Conservation (phyloP, 2,888 invertebrate genomes). For the Drosophila pseudotalamancana region DNA sequence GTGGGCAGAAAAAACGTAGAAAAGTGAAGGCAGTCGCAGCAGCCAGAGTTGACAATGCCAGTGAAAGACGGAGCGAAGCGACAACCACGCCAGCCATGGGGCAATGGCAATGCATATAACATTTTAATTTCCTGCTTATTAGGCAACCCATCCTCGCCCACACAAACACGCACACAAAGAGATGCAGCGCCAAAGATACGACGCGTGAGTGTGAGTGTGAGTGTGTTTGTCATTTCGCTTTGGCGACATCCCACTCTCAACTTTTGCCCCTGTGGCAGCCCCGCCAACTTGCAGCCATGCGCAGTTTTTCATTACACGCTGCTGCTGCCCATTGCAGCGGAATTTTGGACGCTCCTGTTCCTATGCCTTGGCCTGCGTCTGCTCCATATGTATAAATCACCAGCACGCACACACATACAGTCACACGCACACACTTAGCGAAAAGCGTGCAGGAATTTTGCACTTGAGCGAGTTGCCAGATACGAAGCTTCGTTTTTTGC, state of each 20-base stretch:
- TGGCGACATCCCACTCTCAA: slow-evolving; percentile 20
- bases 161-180: slow-evolving; percentile 35
- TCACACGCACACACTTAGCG: slow-evolving; percentile 3
- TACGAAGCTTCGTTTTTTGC: background rate
- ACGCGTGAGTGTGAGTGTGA: slow-evolving; percentile 1
- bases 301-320: slow-evolving; percentile 69
- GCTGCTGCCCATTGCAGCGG: slow-evolving; percentile 71
- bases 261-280: background rate
- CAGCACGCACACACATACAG: slow-evolving; percentile 14
- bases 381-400: slow-evolving; percentile 53
- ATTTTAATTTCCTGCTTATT: slow-evolving; percentile 82
- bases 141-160: slow-evolving; percentile 44
- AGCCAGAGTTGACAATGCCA: slow-evolving; percentile 52
- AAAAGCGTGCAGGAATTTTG: background rate
- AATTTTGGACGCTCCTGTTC: slow-evolving; percentile 63
- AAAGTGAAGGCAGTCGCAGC: slow-evolving; percentile 17
- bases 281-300: slow-evolving; percentile 55
- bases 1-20: slow-evolving; percentile 30
- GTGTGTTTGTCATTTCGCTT: slow-evolving; percentile 38
- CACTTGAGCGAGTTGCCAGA: no score
- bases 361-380: slow-evolving; percentile 44
- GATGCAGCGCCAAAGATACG: slow-evolving; percentile 63
- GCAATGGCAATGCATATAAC: slow-evolving; percentile 73
- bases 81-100: slow-evolving; percentile 28
- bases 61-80: slow-evolving; percentile 20